phyloP scores from a whole-genome alignment of 2,113 vertebrate genomes.

The Percopsis transmontana region DNA sequence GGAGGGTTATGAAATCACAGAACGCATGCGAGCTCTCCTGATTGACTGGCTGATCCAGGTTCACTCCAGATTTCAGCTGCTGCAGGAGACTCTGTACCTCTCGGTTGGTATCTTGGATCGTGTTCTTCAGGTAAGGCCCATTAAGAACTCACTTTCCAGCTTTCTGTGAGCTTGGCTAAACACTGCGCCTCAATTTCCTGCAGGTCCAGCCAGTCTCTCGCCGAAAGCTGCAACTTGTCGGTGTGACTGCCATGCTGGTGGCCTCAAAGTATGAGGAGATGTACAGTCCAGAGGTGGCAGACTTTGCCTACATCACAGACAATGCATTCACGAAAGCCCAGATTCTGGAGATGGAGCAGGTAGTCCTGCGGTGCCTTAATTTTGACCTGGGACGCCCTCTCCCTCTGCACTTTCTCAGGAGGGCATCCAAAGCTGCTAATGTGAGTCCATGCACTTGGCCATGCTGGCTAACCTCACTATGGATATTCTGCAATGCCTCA shows the following conservation, averaged over 20 bases:
- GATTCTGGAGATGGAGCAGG: conserved; percentile 89
- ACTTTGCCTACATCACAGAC: conserved; percentile 94
- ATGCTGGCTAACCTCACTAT: no score
- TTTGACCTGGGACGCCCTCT: conserved; percentile 90
- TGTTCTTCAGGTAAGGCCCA: conserved; percentile 83
- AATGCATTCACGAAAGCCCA: conserved; percentile 84
- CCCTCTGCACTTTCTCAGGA: conserved; percentile 89
- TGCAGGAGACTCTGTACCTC: conserved; percentile 95
- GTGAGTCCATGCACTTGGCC: conserved; percentile 66
- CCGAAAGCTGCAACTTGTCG: conserved; percentile 89
- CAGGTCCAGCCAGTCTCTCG: conserved; percentile 85
- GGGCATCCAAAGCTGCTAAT: conserved; percentile 89
- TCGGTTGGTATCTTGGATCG: conserved; percentile 89
- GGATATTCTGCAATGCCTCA: no score
- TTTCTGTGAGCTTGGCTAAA: background rate
- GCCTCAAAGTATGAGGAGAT: conserved; percentile 97
- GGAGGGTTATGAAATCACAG: conserved; percentile 82
- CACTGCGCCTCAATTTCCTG: background rate
- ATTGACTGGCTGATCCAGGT: conserved; percentile 96
- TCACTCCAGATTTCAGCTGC: conserved; percentile 88
- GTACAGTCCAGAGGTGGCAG: conserved; percentile 82
- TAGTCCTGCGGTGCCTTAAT: conserved; percentile 81
- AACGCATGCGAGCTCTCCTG: conserved; percentile 89
- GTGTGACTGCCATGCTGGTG: conserved; percentile 87
- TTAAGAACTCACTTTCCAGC: background rate